Conservation (phyloP, 1,140 invertebrate genomes). For the Rhagoletis pomonella region DNA sequence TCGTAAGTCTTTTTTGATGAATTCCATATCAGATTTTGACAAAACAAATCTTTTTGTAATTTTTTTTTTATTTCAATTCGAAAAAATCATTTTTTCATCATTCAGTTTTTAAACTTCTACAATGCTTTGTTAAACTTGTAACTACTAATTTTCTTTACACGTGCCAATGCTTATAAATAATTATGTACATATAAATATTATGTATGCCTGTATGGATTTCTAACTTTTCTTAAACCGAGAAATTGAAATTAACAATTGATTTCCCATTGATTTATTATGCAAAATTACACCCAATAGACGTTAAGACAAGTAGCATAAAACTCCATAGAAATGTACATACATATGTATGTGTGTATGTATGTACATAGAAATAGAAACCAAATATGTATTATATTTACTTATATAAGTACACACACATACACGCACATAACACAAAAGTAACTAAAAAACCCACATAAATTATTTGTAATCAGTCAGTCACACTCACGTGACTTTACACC, state of each 20-base stretch:
- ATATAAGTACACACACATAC: no score
- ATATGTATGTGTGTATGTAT: neutral
- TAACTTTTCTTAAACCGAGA: conserved; percentile 3
- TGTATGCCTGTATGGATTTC: neutral
- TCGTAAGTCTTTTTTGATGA: no score
- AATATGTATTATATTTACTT: neutral
- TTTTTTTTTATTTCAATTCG: no score
- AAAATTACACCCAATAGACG: neutral
- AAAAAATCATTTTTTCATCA: no score
- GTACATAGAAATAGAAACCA: neutral
- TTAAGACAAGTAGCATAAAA: no score
- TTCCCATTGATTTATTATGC: conserved; percentile 23
- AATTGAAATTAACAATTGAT: conserved; percentile 47
- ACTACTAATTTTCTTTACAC: no score
- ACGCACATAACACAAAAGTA: no score
- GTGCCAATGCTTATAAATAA: no score
- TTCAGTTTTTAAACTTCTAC: no score
- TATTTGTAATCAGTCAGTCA: neutral
- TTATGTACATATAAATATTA: neutral
- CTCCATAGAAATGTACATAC: neutral
- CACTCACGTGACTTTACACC: conserved; percentile 7
- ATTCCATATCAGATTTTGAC: no score
- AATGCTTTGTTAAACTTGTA: no score
- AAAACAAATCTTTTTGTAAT: no score
- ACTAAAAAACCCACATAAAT: neutral